These are phyloP conservation scores for Leptinotarsa lineolata DNA, from an alignment of 1,140 invertebrate genomes.

Conservation along the genomic window DNA sequence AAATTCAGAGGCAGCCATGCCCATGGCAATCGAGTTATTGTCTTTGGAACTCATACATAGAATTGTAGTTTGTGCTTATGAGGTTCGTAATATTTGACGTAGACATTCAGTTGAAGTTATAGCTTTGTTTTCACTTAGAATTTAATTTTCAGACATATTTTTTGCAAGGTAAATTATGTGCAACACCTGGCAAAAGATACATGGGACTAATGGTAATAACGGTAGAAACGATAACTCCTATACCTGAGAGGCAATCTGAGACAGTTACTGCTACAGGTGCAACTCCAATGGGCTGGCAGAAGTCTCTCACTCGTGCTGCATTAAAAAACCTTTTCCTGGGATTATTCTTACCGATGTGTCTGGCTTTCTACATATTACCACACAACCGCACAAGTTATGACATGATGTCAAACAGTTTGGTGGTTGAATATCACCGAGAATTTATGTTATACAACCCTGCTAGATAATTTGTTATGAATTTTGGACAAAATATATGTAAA, in stretches of 20 bases:
- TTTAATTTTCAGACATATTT: conserved; percentile 63
- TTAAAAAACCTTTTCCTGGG: conserved; percentile 36
- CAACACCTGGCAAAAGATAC: conserved; percentile 84
- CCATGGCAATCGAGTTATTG: conserved; percentile 34
- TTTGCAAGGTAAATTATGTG: conserved; percentile 71
- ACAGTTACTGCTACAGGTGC: conserved; percentile 24
- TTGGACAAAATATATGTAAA: conserved; percentile 23
- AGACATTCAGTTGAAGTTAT: not conserved
- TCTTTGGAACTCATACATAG: conserved; percentile 35
- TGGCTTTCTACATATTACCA: conserved; percentile 34
- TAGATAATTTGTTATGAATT: conserved; percentile 13
- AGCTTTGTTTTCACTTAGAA: not conserved
- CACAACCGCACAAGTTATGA: conserved; percentile 39
- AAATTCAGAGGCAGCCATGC: conserved; percentile 32
- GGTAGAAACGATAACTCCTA: conserved; percentile 68
- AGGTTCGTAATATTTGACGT: conserved; percentile 25
- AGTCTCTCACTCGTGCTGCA: conserved; percentile 30
- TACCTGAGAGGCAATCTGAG: conserved; percentile 47
- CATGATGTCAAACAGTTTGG: conserved; percentile 36
- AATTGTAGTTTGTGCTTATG: conserved; percentile 37
- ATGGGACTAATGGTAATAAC: conserved; percentile 81
- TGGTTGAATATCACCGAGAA: conserved; percentile 35
- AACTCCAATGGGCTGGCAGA: conserved; percentile 29
- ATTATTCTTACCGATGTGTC: conserved; percentile 35
- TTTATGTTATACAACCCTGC: conserved; percentile 22